Percentiles rank a stretch among this genome's conserved stretches.
Evolutionary conservation across 2,888 invertebrate species (phyloP).

Genomic region (Antheraea assamensis): DNA sequence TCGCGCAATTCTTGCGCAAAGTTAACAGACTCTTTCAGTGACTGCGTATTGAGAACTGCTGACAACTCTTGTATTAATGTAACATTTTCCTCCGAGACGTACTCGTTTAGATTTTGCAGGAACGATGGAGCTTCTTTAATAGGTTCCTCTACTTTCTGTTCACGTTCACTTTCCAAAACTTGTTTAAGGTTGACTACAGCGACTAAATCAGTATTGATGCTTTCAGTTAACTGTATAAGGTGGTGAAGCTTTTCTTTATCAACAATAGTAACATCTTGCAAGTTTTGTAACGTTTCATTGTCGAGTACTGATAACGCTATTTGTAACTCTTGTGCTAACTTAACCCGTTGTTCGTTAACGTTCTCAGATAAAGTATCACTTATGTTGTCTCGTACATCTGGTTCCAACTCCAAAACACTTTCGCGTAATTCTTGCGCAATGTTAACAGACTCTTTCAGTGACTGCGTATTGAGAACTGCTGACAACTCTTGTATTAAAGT

Average conservation of each 20-base stretch:
- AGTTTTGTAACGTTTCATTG: slow-evolving; percentile 31
- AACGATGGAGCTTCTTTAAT: not conserved
- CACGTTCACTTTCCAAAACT: not conserved
- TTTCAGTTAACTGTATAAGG: slow-evolving; percentile 31
- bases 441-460: not conserved
- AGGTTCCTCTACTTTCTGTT: not conserved
- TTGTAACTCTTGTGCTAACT: slow-evolving; percentile 26
- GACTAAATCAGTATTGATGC: not conserved
- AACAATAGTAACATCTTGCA: slow-evolving; percentile 27
- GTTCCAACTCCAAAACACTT: slow-evolving; percentile 27
- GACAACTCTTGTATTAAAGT: not conserved
- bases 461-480: not conserved
- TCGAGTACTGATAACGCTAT: slow-evolving; percentile 37
- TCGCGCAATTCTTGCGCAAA: not conserved
- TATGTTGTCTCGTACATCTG: not conserved
- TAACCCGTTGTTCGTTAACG: slow-evolving; percentile 1
- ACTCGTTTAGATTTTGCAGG: not conserved
- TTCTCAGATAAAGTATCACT: too few relatives aligned
- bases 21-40: not conserved
- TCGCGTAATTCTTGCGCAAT: slow-evolving; percentile 41
- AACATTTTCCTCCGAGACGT: not conserved
- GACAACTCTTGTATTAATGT: not conserved
- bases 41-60: not conserved
- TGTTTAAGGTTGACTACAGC: not conserved
- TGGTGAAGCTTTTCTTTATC: slow-evolving; percentile 32